Conservation (phyloP, 1,140 invertebrate species). For the Drosophila novamexicana region DNA sequence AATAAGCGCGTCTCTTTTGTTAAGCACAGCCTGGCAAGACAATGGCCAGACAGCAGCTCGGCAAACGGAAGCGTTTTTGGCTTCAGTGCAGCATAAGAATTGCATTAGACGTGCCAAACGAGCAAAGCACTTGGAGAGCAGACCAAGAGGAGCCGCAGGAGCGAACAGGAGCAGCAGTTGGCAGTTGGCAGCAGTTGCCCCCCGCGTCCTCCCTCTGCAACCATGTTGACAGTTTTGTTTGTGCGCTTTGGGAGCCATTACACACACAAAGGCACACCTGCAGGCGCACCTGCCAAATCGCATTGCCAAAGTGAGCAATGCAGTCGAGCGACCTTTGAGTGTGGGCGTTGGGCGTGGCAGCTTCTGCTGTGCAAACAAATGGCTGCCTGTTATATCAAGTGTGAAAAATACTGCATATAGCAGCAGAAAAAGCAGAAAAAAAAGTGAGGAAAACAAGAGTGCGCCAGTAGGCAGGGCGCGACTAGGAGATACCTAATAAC, state of each 20-base stretch:
- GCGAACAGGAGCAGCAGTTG: conserved; percentile 4
- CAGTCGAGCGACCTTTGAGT: conserved; percentile 8
- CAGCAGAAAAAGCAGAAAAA: conserved; percentile 5
- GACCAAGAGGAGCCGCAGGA: neutral
- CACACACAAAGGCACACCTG: conserved; percentile 30
- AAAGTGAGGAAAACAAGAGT: neutral
- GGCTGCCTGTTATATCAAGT: conserved; percentile 69
- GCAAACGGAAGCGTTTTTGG: conserved; percentile 60
- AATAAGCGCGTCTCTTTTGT: conserved; percentile 65
- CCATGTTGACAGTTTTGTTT: conserved; percentile 68
- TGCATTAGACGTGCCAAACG: conserved; percentile 68
- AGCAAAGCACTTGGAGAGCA: conserved; percentile 23
- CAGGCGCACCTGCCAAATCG: conserved; percentile 36
- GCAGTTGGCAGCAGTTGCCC: conserved; percentile 11
- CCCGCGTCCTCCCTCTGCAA: neutral
- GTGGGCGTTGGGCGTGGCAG: neutral
- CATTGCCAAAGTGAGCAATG: conserved; percentile 53
- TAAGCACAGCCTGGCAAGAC: conserved; percentile 39
- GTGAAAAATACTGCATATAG: conserved; percentile 63
- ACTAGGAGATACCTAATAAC: neutral
- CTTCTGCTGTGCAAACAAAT: conserved; percentile 52
- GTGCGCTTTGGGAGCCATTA: conserved; percentile 70
- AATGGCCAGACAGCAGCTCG: conserved; percentile 39
- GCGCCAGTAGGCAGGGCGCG: neutral
- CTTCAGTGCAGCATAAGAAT: conserved; percentile 76